phyloP scores from a whole-genome alignment of 2,797 vertebrate genomes.

The Neosalanx taihuensis region DNA sequence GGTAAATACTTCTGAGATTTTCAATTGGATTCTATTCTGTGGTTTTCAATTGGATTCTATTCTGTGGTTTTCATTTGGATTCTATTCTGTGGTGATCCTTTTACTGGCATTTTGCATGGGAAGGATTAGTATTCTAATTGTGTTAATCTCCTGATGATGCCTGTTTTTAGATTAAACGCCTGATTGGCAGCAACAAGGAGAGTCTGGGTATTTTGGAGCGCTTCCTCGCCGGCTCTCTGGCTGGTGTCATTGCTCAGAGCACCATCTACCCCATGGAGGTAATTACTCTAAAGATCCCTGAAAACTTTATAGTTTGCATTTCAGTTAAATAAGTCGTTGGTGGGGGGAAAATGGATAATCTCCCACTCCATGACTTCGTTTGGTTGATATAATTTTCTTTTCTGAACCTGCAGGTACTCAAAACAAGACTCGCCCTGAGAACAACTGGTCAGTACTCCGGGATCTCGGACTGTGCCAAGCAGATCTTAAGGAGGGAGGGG shows the following conservation, averaged over 20 bases:
- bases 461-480: constrained; percentile 88
- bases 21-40: not conserved
- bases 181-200: constrained; percentile 84
- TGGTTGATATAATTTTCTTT: not conserved
- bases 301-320: not conserved
- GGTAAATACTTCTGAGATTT: constrained; percentile 60
- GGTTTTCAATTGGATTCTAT: no score
- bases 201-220: constrained; percentile 84
- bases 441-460: constrained; percentile 88
- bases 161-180: constrained; percentile 80
- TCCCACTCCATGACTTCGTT: not conserved
- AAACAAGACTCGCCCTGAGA: constrained; percentile 89
- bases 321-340: no score
- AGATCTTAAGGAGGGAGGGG: constrained; percentile 84
- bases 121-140: no score
- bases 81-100: not conserved
- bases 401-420: constrained; percentile 80
- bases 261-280: constrained; percentile 98
- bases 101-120: not conserved
- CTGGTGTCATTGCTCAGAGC: constrained; percentile 91
- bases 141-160: not conserved
- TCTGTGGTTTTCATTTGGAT: no score
- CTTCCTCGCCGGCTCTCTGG: constrained; percentile 87
- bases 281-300: constrained; percentile 29
- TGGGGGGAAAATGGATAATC: not conserved